Percentiles rank a stretch among this genome's conserved stretches.
Evolutionary conservation across 2,797 vertebrate genomes (phyloP).

Genomic region (Leucoraja ocellata): DNA sequence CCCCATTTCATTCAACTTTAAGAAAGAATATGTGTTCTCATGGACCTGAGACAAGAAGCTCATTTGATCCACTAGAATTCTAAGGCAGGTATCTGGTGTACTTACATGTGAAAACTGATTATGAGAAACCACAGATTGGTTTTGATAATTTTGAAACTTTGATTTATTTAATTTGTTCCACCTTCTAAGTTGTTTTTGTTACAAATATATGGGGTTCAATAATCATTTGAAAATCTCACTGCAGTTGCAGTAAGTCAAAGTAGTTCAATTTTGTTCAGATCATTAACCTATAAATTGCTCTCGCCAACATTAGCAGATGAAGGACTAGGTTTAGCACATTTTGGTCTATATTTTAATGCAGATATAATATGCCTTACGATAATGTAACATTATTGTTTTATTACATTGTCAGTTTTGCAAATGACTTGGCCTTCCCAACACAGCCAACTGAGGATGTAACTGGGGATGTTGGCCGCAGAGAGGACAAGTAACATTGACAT

Average conservation of each 20-base stretch:
- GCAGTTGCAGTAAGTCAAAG: neutral
- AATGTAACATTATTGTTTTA: neutral
- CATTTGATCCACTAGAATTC: too few relatives aligned
- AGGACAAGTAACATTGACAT: too few relatives aligned
- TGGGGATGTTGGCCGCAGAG: too few relatives aligned
- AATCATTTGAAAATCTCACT: neutral
- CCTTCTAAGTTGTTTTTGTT: neutral
- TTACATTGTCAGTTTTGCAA: too few relatives aligned
- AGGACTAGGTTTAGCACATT: neutral
- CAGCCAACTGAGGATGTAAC: too few relatives aligned
- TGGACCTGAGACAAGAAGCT: too few relatives aligned
- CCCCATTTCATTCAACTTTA: too few relatives aligned
- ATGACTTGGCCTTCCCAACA: too few relatives aligned
- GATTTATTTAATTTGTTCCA: neutral
- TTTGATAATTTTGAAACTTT: too few relatives aligned
- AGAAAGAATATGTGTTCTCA: too few relatives aligned
- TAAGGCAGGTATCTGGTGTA: neutral
- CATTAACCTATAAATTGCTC: conserved; percentile 5
- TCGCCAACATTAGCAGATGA: neutral
- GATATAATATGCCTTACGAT: neutral
- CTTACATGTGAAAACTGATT: neutral
- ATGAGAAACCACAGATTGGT: too few relatives aligned
- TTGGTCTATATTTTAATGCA: neutral
- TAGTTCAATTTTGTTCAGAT: neutral
- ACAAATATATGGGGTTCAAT: neutral